Evolutionary conservation across 2,888 invertebrate genomes (phyloP).

Genomic region (Tiphia femorata): DNA sequence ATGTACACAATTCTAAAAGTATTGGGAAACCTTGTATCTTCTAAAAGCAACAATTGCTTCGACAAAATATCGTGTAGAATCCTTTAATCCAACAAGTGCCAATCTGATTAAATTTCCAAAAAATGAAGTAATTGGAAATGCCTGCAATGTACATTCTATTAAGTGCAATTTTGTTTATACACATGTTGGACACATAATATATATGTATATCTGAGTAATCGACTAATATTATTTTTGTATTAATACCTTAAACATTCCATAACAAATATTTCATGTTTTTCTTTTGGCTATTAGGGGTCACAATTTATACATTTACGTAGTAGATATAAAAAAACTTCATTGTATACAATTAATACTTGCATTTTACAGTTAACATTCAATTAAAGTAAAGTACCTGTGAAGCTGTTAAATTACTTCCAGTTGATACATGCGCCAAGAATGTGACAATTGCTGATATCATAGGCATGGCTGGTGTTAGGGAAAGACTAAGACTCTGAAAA

Average conservation of each 20-base stretch:
- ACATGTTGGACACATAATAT: not conserved
- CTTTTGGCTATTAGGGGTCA: too few species aligned
- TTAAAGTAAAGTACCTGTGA: too few species aligned
- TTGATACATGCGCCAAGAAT: slow-evolving; percentile 72
- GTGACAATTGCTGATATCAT: slow-evolving; percentile 74
- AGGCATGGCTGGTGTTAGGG: slow-evolving; percentile 74
- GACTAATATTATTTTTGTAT: not conserved
- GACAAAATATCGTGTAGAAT: slow-evolving; percentile 54
- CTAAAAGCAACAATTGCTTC: slow-evolving; percentile 58
- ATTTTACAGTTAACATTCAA: too few species aligned
- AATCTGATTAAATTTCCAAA: slow-evolving; percentile 57
- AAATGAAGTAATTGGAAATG: slow-evolving; percentile 57
- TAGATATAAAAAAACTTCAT: not conserved
- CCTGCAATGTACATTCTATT: slow-evolving; percentile 52
- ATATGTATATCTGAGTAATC: too few species aligned
- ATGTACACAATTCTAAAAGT: slow-evolving; percentile 24
- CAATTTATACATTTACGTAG: too few species aligned
- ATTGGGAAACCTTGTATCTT: slow-evolving; percentile 62
- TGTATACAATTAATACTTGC: not conserved
- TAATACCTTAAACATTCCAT: too few species aligned
- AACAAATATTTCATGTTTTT: not conserved
- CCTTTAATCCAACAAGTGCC: slow-evolving; percentile 53
- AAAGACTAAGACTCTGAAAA: slow-evolving; percentile 73
- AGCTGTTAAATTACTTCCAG: slow-evolving; percentile 73
- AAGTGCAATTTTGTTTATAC: slow-evolving; percentile 15